Conservation (phyloP, 2,797 vertebrate genomes). For the Eulemur rubriventer region DNA sequence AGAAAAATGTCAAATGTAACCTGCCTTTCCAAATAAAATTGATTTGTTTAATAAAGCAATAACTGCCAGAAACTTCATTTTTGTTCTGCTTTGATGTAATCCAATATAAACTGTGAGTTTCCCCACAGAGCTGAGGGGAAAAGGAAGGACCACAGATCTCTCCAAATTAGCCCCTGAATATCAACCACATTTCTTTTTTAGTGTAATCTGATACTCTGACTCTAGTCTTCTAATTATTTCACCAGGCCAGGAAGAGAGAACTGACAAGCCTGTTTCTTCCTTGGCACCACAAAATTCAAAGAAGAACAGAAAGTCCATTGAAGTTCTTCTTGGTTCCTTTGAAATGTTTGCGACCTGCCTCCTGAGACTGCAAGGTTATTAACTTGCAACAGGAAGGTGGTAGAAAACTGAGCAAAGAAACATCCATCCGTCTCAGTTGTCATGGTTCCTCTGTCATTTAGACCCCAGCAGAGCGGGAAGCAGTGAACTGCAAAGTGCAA, state of each 20-base stretch:
- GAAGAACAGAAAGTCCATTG: slow-evolving; percentile 49
- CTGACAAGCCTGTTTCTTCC: neutral
- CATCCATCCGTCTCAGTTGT: slow-evolving; percentile 4
- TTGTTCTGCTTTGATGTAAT: slow-evolving; percentile 37
- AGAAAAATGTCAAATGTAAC: slow-evolving; percentile 33
- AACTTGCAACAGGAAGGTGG: neutral
- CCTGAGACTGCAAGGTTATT: neutral
- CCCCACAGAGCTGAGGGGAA: slow-evolving; percentile 31
- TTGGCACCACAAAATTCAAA: slow-evolving; percentile 48
- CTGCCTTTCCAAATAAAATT: slow-evolving; percentile 57
- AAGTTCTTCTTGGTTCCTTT: slow-evolving; percentile 60
- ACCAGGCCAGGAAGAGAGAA: neutral
- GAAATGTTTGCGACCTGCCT: slow-evolving; percentile 50
- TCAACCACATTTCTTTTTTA: neutral
- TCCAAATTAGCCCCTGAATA: slow-evolving; percentile 31
- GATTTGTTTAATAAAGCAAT: slow-evolving; percentile 65
- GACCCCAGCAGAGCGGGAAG: neutral
- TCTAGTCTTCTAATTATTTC: slow-evolving; percentile 48
- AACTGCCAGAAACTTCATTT: slow-evolving; percentile 35
- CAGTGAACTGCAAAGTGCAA: neutral
- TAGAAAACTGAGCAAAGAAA: slow-evolving; percentile 26
- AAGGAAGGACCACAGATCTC: neutral
- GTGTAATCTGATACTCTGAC: neutral
- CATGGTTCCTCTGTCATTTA: neutral
- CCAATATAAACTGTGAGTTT: slow-evolving; percentile 39